phyloP scores from a whole-genome alignment of 2,797 vertebrate species.

The Lerista edwardsae region DNA sequence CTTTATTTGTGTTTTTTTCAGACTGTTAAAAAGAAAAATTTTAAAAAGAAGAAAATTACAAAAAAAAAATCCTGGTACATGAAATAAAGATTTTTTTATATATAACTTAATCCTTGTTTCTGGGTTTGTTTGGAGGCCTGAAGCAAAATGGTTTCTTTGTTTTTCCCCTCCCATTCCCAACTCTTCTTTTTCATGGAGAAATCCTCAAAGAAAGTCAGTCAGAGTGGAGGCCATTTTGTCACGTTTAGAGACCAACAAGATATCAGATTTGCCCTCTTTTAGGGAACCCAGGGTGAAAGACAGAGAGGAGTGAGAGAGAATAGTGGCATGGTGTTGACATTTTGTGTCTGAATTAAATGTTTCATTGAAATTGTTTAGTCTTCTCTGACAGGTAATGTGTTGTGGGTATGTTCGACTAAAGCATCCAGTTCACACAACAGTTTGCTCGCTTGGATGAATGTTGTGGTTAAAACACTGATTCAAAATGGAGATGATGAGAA shows the following conservation, averaged over 20 bases:
- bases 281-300: neutral
- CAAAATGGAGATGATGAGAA: neutral
- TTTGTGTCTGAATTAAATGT: conserved; percentile 16
- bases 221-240: neutral
- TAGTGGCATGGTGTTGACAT: neutral
- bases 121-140: conserved; percentile 57
- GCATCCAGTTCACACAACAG: neutral
- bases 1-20: conserved; percentile 81
- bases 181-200: neutral
- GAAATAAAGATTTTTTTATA: conserved; percentile 83
- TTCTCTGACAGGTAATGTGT: conserved; percentile 4
- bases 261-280: neutral
- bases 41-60: conserved; percentile 82
- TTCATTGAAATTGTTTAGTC: neutral
- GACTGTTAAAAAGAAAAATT: conserved; percentile 85
- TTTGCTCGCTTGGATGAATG: neutral
- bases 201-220: neutral
- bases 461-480: neutral
- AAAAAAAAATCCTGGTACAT: conserved; percentile 82
- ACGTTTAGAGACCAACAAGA: accelerated
- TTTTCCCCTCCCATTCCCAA: neutral
- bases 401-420: conserved; percentile 4
- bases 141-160: neutral
- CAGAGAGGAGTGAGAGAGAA: neutral
- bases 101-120: conserved; percentile 71